phyloP scores from a whole-genome alignment of 2,888 invertebrate species.

The Mythimna lalbum region DNA sequence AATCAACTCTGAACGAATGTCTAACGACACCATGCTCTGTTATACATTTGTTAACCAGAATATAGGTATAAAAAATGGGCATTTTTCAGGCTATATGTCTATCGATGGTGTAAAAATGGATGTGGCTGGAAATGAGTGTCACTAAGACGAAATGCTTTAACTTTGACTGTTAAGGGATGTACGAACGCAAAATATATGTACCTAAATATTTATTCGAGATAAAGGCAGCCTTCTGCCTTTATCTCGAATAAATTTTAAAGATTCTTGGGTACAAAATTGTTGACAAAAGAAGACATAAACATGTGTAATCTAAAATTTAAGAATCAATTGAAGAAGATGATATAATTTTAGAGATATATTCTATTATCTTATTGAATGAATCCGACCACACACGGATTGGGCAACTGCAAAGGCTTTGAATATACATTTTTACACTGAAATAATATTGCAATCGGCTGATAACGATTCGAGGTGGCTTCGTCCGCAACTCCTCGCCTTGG shows the following conservation, averaged over 20 bases:
- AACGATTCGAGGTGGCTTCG: constrained; percentile 43
- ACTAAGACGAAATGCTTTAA: neutral
- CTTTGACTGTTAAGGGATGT: neutral
- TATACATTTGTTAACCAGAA: neutral
- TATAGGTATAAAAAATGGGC: neutral
- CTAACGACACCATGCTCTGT: neutral
- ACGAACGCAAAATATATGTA: neutral
- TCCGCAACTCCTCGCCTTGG: constrained; percentile 57
- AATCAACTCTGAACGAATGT: neutral
- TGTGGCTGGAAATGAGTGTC: neutral
- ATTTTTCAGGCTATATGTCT: neutral
- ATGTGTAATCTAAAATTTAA: neutral
- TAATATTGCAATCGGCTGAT: constrained; percentile 40
- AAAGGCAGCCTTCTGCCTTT: no score
- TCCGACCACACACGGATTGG: neutral
- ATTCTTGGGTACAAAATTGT: neutral
- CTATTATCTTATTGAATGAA: constrained; percentile 4
- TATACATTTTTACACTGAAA: constrained; percentile 18
- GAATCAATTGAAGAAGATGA: neutral
- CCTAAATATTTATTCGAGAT: neutral
- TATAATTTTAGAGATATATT: neutral
- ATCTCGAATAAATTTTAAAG: neutral
- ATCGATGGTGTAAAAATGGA: neutral
- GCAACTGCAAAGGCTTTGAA: constrained; percentile 9
- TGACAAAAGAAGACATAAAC: neutral